Conservation (phyloP, 2,888 invertebrate genomes). For the Bruchidius siliquastri region DNA sequence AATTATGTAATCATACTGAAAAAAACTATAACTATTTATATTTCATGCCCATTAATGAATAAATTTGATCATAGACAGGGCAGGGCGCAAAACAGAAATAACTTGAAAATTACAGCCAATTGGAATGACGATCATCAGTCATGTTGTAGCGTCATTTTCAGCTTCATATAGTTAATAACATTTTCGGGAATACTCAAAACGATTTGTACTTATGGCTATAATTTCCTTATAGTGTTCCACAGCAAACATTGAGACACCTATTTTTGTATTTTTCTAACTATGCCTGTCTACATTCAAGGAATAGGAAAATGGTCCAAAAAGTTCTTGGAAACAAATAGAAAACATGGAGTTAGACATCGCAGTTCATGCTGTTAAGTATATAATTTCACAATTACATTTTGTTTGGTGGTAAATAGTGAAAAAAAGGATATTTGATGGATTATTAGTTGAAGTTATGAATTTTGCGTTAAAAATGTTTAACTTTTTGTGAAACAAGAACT, state of each 20-base stretch:
- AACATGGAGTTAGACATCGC: too few species aligned
- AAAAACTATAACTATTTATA: conserved; percentile 44
- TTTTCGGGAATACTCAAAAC: not conserved
- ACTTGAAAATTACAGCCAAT: not conserved
- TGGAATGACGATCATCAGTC: not conserved
- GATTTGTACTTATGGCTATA: not conserved
- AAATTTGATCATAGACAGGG: conserved; percentile 26
- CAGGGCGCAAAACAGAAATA: not conserved
- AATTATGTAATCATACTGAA: conserved; percentile 23
- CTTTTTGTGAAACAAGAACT: not conserved
- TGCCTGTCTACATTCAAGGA: not conserved
- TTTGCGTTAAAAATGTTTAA: too few species aligned
- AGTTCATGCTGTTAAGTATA: too few species aligned
- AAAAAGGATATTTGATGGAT: too few species aligned
- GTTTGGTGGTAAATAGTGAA: too few species aligned
- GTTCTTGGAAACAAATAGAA: not conserved
- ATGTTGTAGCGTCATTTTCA: not conserved
- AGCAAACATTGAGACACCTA: not conserved
- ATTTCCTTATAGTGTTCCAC: not conserved
- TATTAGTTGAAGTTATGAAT: too few species aligned
- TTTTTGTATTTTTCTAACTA: not conserved
- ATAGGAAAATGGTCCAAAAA: not conserved
- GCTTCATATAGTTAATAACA: too few species aligned
- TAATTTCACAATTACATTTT: too few species aligned
- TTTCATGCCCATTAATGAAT: conserved; percentile 33